phyloP scores from a whole-genome alignment of 2,888 invertebrate species.

The Morinoia aosen region DNA sequence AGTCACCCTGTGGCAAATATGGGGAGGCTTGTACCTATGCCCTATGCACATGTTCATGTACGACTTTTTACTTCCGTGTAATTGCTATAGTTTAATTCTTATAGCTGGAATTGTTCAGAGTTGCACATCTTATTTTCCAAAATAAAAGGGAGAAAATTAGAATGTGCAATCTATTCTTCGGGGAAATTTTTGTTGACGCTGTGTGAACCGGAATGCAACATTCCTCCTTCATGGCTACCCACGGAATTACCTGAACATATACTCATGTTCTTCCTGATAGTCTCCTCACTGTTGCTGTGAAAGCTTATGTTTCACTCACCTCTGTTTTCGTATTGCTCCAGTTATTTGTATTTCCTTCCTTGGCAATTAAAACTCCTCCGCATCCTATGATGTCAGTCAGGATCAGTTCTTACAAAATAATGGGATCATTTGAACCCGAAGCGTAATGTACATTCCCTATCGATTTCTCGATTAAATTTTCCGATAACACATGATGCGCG shows the following conservation, averaged over 20 bases:
- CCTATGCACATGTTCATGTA: background rate
- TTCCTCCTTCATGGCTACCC: background rate
- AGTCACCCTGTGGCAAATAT: too few relatives aligned
- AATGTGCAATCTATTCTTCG: background rate
- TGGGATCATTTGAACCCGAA: background rate
- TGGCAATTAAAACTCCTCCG: background rate
- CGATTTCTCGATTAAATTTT: background rate
- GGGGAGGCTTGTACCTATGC: background rate
- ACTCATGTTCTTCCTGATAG: background rate
- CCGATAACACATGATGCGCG: background rate
- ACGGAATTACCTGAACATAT: background rate
- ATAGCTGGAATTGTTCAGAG: background rate
- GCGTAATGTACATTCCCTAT: background rate
- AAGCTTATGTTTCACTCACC: too few relatives aligned
- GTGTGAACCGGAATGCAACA: background rate
- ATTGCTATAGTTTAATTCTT: too few relatives aligned
- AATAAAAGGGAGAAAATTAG: background rate
- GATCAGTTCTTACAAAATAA: background rate
- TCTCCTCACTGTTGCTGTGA: background rate
- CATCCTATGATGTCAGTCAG: background rate
- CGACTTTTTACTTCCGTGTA: background rate
- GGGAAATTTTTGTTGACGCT: background rate
- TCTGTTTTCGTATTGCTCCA: background rate
- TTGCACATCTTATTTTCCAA: background rate
- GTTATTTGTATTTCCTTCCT: background rate